A percentile compares a stretch with the other conserved stretches of the same genome.
Evolutionary conservation across 2,797 vertebrate species (phyloP).

Genomic region (Geotria australis): DNA sequence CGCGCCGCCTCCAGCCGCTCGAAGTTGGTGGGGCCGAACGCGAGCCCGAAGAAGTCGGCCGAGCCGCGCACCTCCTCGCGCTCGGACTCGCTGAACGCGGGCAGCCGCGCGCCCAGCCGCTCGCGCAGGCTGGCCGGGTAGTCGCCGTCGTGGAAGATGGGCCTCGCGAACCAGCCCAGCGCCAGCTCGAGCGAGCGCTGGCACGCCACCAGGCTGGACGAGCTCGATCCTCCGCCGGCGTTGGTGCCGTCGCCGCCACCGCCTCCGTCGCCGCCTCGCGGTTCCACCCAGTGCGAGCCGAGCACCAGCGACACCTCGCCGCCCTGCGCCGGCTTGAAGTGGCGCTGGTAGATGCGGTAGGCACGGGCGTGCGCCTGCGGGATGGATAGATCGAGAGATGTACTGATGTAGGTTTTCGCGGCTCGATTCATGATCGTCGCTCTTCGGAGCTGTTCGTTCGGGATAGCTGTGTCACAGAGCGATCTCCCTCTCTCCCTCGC

Average conservation of each 20-base stretch:
- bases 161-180: constrained; percentile 68
- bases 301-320: constrained; percentile 53
- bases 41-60: constrained; percentile 73
- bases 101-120: constrained; percentile 14
- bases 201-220: constrained; percentile 24
- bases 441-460: no score
- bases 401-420: no score
- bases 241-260: background rate
- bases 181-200: constrained; percentile 48
- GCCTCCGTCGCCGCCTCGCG: constrained; percentile 5
- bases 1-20: constrained; percentile 17
- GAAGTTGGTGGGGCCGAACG: constrained; percentile 61
- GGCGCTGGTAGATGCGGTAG: constrained; percentile 45
- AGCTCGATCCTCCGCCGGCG: constrained; percentile 15
- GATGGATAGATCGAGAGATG: constrained; percentile 6
- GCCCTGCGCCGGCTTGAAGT: constrained; percentile 31
- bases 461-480: no score
- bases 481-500: no score
- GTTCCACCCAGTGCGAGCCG: constrained; percentile 76
- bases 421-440: no score
- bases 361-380: constrained; percentile 55
- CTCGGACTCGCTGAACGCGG: constrained; percentile 31
- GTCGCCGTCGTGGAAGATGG: constrained; percentile 50
- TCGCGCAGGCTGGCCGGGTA: constrained; percentile 39
- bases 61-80: constrained; percentile 30